Evolutionary conservation across 2,113 vertebrate species (phyloP), one percentile per base, ranked within the genome.

Genomic region (Epinephelus cyanopodus): DNA sequence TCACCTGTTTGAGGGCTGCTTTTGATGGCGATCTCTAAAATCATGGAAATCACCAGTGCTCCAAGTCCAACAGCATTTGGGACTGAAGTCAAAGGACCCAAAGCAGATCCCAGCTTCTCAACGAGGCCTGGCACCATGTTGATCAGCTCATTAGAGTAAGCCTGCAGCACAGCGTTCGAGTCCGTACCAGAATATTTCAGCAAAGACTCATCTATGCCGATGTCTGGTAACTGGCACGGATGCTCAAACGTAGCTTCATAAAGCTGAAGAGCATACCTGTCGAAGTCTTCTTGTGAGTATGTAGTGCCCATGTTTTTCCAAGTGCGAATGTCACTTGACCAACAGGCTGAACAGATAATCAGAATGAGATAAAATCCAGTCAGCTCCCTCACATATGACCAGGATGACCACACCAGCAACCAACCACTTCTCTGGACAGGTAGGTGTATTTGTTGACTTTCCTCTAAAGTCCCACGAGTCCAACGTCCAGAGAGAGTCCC

Each of bases 231-330:
- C 53, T 66, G 0, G 3, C 66, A 81, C 13, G 45, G 6, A 0
- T 2, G 0, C 5, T 1, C 0, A 5, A 23, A 6, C 11, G 27
- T 2, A 0, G 0, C 1, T 15, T 52, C 0, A 53, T 65, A 80
- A 4, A 13, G 0, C 0, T 0, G 0, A 13, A 48, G 37, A 57
- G 56, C 3, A 6, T 0, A 0, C 0, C 1, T 10, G 0, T 50
- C 17, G 13, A 3, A 2, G 0, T 25, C 0, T 0, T 25, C n/a
- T 15, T 48, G 25, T 8, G 57, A 64, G 37, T 2, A n/a, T 6
- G 19, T 11, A 53, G 2, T 0, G 2, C 82, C 82, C 82, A 79
- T 84, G 37, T 48, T 68, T 5, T 13, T 0, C 23, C 0, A 1
- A 70, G 68, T 13, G 5, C 0, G 27, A 45, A 29, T 23, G 15